Conservation (phyloP, 2,888 invertebrate genomes). For the Phania funesta region DNA sequence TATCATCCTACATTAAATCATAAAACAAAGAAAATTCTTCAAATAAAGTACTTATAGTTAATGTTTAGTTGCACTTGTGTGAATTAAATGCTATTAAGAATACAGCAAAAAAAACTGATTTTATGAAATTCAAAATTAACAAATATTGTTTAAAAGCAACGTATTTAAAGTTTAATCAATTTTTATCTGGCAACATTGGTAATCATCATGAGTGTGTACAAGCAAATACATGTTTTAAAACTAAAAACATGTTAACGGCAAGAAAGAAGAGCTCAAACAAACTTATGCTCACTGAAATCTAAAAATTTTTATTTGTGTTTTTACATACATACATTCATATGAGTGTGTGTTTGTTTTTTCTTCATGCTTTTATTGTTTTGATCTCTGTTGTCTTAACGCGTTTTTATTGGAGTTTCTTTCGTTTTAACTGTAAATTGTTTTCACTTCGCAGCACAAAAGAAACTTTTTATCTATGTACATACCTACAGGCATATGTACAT, state of each 20-base stretch:
- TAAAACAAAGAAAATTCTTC: too few species aligned
- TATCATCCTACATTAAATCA: too few species aligned
- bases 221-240: not conserved
- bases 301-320: not conserved
- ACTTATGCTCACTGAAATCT: not conserved
- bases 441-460: conserved; percentile 62
- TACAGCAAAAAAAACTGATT: too few species aligned
- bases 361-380: conserved; percentile 22
- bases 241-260: conserved; percentile 18
- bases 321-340: too few species aligned
- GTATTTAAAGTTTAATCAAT: too few species aligned
- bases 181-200: conserved; percentile 19
- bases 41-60: too few species aligned
- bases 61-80: too few species aligned
- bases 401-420: conserved; percentile 45
- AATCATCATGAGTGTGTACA: not conserved
- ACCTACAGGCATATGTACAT: not conserved
- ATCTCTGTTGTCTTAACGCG: conserved; percentile 44
- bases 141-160: too few species aligned
- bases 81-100: too few species aligned
- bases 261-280: conserved; percentile 16
- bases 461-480: conserved; percentile 23
- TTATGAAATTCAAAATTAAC: too few species aligned
- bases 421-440: conserved; percentile 68
- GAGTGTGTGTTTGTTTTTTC: not conserved